Base-by-base conservation (phyloP, 2,888 invertebrate species). In the Shargacucullia verbasci region DNA sequence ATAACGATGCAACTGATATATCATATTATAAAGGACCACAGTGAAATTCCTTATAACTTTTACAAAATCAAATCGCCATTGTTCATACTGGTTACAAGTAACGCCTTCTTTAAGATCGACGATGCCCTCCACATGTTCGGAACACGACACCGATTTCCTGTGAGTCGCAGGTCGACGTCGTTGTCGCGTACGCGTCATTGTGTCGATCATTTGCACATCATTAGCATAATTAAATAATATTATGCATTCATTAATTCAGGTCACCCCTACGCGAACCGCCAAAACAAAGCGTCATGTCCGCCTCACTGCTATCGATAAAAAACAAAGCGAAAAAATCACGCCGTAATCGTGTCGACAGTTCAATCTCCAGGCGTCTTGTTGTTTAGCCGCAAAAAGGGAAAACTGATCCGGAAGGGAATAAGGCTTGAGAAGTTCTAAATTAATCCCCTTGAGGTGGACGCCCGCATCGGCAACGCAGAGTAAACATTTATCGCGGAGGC, bases 211-310 rank as follows among this genome's bases (percentile, higher is more conserved):
- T 92, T 88, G 85, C 92, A 92, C 92, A 91, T 73, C 76, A 92
- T 92, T 92, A 88, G 85, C 92, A 92, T 92, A 91, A 92, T 90
- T 91, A 87, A 90, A 89, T 88, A 88, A 86, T 80, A 91, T 90
- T 90, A 91, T 91, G 87, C 90, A 92, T 90, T 87, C 85, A 87
- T 87, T 88, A 84, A 84, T 82, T 83, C 83, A 75, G 82, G 86
- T 84, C 83, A 84, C 86, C 91, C 90, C 84, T 83, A 81, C 82
- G 78, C 81, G 73, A 76, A 80, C 78, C 74, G 81, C 77, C 80
- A 83, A 86, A 85, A 87, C 85, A 86, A 85, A 87, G 58, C 53
- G 58, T 56, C 44, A 58, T 65, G 56, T 63, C 61, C 73, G 62
- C 67, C 50, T 58, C 48, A 29, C 45, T 54, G 55, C 65, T 65